These are phyloP conservation scores for Oxyruncus cristatus DNA, from an alignment of 2,113 vertebrate genomes.

Conservation along the genomic window DNA sequence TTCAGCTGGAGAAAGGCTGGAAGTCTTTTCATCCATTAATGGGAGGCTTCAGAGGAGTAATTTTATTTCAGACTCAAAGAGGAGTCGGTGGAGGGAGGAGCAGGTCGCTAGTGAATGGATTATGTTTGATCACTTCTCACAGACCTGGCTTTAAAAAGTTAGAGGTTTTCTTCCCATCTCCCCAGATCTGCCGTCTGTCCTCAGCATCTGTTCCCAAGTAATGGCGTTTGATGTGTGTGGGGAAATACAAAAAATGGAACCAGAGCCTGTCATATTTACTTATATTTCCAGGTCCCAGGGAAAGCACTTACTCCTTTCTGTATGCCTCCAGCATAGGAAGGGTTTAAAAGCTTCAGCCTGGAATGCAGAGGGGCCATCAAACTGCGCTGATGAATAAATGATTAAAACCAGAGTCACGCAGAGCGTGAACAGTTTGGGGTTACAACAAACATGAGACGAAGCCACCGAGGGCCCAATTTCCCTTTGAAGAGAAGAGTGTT, in stretches of 20 bases:
- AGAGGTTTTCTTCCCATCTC: constrained; percentile 12
- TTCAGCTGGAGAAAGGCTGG: neutral
- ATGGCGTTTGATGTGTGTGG: constrained; percentile 66
- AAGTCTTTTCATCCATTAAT: neutral
- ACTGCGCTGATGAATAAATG: constrained; percentile 61
- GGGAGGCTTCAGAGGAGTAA: constrained; percentile 13
- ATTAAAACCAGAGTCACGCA: constrained; percentile 59
- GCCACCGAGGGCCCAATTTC: constrained; percentile 5
- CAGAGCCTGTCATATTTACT: constrained; percentile 70
- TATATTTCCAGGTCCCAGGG: constrained; percentile 60
- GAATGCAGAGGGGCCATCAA: constrained; percentile 46
- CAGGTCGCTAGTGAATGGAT: neutral
- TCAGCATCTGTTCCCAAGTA: constrained; percentile 63
- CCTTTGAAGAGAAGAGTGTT: constrained; percentile 34
- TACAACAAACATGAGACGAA: constrained; percentile 14
- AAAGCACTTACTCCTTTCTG: constrained; percentile 60
- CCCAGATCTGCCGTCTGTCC: constrained; percentile 64
- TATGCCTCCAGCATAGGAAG: constrained; percentile 50
- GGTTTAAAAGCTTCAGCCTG: constrained; percentile 64
- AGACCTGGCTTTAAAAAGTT: constrained; percentile 54
- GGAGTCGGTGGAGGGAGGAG: neutral
- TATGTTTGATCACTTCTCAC: constrained; percentile 42
- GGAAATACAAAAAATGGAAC: constrained; percentile 36
- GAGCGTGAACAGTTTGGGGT: constrained; percentile 38
- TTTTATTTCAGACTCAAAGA: constrained; percentile 11